Percentiles rank a stretch among this genome's conserved stretches.
Evolutionary conservation across 2,113 vertebrate species (phyloP).

Genomic region (Bothrops jararaca): DNA sequence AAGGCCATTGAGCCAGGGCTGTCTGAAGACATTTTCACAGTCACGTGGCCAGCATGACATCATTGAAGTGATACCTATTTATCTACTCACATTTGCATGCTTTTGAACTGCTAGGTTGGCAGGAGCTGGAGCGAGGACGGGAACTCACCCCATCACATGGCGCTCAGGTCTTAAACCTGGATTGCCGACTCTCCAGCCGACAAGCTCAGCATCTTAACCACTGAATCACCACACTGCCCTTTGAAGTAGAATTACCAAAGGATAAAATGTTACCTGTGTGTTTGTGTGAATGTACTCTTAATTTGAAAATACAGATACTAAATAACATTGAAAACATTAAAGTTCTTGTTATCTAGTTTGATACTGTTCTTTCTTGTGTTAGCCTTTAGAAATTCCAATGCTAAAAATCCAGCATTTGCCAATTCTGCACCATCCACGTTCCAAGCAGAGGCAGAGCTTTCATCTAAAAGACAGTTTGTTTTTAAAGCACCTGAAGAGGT

Average conservation of each 20-base stretch:
- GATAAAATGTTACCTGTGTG: neutral
- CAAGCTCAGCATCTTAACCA: neutral
- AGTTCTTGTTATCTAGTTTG: neutral
- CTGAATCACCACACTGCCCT: neutral
- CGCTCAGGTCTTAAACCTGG: neutral
- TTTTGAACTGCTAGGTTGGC: neutral
- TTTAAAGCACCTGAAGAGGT: conserved; percentile 76
- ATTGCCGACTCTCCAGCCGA: neutral
- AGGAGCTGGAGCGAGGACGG: neutral
- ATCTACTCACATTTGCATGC: neutral
- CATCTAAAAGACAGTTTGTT: conserved; percentile 68
- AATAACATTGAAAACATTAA: neutral
- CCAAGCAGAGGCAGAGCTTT: conserved; percentile 52
- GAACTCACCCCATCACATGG: neutral
- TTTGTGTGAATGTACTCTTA: neutral
- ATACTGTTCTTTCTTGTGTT: conserved; percentile 2
- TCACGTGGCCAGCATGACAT: neutral
- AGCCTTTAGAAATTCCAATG: conserved; percentile 45
- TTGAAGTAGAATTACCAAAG: neutral
- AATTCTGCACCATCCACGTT: conserved; percentile 59
- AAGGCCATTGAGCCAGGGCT: neutral
- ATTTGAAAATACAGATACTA: neutral
- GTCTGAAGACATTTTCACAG: neutral
- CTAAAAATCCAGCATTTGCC: conserved; percentile 13
- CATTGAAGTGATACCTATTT: neutral